These are phyloP conservation scores for Idaea straminata DNA, from an alignment of 2,888 invertebrate genomes.

Conservation along the genomic window DNA sequence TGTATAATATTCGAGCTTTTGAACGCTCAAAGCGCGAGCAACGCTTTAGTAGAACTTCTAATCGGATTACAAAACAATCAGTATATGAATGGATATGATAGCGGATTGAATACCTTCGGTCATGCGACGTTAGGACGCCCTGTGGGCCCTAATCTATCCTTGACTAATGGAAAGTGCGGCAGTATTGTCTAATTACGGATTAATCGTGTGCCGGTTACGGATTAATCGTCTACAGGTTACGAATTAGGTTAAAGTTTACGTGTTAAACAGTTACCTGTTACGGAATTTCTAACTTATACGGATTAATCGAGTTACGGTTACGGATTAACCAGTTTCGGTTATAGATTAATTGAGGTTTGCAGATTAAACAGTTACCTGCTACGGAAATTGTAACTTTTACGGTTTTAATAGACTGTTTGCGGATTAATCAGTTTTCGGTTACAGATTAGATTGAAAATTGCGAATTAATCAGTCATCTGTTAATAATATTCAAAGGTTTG, in stretches of 20 bases:
- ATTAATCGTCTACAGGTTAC: conserved; percentile 2
- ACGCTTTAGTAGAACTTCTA: conserved; percentile 68
- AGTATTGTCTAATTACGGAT: conserved; percentile 59
- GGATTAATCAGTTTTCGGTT: not conserved
- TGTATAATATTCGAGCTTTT: conserved; percentile 70
- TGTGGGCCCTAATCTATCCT: conserved; percentile 56
- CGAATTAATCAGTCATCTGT: not conserved
- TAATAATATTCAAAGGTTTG: not conserved
- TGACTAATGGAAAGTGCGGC: conserved; percentile 72
- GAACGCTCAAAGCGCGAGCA: conserved; percentile 68
- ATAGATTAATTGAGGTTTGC: not conserved
- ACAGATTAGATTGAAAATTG: not conserved
- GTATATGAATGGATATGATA: conserved; percentile 65
- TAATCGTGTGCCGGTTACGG: conserved; percentile 4
- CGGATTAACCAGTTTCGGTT: too few relatives aligned
- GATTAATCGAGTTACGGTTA: not conserved
- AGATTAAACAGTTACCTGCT: not conserved
- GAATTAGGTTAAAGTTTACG: not conserved
- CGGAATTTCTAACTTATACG: not conserved
- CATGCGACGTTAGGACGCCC: conserved; percentile 58
- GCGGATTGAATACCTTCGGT: conserved; percentile 44
- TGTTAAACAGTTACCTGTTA: not conserved
- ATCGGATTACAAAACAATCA: conserved; percentile 73
- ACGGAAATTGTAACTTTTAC: not conserved
- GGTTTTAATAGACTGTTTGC: not conserved